phyloP scores from a whole-genome alignment of 2,888 invertebrate species.

The Spilarctia lutea region DNA sequence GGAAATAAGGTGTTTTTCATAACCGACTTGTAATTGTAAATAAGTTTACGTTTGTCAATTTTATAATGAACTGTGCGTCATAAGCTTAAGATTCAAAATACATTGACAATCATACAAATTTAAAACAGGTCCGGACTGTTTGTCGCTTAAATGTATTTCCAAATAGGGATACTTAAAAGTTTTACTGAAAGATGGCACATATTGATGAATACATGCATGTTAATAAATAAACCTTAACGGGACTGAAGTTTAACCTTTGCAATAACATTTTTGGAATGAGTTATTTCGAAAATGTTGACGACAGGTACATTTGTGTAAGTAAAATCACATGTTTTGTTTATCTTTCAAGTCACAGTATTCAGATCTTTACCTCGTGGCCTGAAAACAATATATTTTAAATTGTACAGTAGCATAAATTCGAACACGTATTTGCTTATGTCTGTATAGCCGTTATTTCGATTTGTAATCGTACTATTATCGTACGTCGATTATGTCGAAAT shows the following conservation, averaged over 20 bases:
- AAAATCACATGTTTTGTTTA: background rate
- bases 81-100: slow-evolving; percentile 13
- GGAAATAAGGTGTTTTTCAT: slow-evolving; percentile 63
- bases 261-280: background rate
- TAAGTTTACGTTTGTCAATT: background rate
- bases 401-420: background rate
- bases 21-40: slow-evolving; percentile 28
- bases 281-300: background rate
- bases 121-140: slow-evolving; percentile 9
- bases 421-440: background rate
- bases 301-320: background rate
- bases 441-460: background rate
- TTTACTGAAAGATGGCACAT: slow-evolving; percentile 9
- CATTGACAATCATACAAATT: background rate
- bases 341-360: background rate
- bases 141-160: slow-evolving; percentile 1
- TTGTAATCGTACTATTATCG: background rate
- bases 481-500: too few relatives aligned
- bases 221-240: slow-evolving; percentile 4
- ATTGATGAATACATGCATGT: slow-evolving; percentile 6
- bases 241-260: background rate
- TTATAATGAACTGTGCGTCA: background rate
- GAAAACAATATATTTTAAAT: background rate
- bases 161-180: slow-evolving; percentile 10
- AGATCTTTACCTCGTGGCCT: background rate